phyloP scores from a whole-genome alignment of 2,113 vertebrate genomes.

The Pelmatolapia mariae region DNA sequence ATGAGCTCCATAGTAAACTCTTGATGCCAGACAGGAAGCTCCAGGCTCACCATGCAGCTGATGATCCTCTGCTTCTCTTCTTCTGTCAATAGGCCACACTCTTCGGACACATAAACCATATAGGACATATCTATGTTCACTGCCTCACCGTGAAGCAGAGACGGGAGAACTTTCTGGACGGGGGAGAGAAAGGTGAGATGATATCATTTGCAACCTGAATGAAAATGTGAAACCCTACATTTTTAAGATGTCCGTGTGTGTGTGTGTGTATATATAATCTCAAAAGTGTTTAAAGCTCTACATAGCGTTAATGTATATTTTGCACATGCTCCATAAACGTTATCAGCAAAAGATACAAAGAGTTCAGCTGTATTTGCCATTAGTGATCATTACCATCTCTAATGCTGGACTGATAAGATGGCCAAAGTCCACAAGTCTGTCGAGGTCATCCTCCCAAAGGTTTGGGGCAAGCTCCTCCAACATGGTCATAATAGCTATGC shows the following conservation, averaged over 20 bases:
- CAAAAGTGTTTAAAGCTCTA: neutral
- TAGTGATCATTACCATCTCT: conserved; percentile 70
- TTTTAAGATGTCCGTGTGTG: neutral
- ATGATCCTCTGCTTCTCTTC: conserved; percentile 74
- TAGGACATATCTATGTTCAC: conserved; percentile 81
- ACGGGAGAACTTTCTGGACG: conserved; percentile 72
- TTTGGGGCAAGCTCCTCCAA: conserved; percentile 81
- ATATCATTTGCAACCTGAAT: neutral
- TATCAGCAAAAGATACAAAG: neutral
- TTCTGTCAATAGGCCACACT: conserved; percentile 45
- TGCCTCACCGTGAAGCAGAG: conserved; percentile 77
- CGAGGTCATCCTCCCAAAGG: conserved; percentile 82
- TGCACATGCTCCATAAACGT: neutral
- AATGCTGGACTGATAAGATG: conserved; percentile 80
- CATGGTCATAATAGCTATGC: conserved; percentile 78
- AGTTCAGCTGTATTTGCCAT: neutral
- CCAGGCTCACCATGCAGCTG: conserved; percentile 75
- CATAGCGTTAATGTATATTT: neutral
- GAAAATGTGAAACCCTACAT: neutral
- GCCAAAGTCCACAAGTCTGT: conserved; percentile 81
- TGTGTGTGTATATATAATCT: neutral
- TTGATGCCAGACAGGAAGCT: conserved; percentile 76
- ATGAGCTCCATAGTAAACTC: conserved; percentile 72
- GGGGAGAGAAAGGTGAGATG: neutral
- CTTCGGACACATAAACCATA: conserved; percentile 76